A percentile compares a stretch with the other conserved stretches of the same genome.
Evolutionary conservation across 2,113 vertebrate genomes (phyloP).

Genomic region (Gracilinanus agilis): DNA sequence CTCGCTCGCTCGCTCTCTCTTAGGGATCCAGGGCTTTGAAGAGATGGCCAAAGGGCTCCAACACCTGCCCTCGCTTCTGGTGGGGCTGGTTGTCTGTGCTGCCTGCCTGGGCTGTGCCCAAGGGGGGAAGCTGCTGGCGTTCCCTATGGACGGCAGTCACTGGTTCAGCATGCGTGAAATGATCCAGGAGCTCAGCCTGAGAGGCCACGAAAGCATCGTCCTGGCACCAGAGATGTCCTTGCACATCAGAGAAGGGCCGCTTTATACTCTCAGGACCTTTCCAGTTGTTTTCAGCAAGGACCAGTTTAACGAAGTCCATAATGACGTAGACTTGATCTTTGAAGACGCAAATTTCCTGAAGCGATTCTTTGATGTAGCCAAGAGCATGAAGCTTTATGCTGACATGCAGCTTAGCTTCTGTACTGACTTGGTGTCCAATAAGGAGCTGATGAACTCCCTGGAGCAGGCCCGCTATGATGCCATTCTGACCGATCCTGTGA

Average conservation of each 20-base stretch:
- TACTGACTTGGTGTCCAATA: constrained; percentile 80
- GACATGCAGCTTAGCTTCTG: constrained; percentile 49
- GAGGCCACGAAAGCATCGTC: background rate
- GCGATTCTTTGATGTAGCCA: constrained; percentile 42
- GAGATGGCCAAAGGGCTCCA: background rate
- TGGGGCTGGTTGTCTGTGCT: too few species aligned
- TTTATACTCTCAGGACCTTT: background rate
- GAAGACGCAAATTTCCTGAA: constrained; percentile 66
- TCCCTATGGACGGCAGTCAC: background rate
- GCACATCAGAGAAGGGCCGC: background rate
- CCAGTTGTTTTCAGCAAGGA: background rate
- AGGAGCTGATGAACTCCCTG: constrained; percentile 82
- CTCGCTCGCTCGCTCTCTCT: too few species aligned
- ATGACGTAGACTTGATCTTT: background rate
- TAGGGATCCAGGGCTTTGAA: background rate
- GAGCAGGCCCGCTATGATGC: constrained; percentile 79
- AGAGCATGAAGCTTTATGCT: background rate
- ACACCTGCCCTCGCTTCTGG: background rate
- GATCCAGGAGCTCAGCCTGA: background rate
- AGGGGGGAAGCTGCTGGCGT: background rate
- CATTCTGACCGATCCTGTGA: constrained; percentile 87
- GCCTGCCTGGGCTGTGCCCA: too few species aligned
- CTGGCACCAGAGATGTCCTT: background rate
- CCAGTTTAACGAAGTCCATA: constrained; percentile 17
- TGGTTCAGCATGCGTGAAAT: background rate